Percentiles rank a stretch among this genome's conserved stretches.
phyloP scores from a whole-genome alignment of 2,113 vertebrate species.

The Melanerpes formicivorus region DNA sequence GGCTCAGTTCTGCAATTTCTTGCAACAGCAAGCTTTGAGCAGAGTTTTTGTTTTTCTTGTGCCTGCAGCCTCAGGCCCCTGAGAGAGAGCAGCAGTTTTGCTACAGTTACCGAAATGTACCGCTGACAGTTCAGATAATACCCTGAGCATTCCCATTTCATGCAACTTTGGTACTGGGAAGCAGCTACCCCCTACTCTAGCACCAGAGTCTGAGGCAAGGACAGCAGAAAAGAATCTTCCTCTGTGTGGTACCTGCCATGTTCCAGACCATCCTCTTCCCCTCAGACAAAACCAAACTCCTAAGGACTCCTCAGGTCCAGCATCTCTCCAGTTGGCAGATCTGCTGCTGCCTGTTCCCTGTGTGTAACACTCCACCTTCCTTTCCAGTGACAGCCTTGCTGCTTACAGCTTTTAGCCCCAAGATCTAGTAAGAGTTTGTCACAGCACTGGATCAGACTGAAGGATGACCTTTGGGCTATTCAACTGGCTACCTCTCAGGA shows the following conservation, averaged over 20 bases:
- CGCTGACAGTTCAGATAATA: not conserved
- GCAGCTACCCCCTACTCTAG: not conserved
- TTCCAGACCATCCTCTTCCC: not conserved
- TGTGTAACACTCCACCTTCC: not conserved
- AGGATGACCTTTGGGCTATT: not conserved
- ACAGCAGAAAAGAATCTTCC: not conserved
- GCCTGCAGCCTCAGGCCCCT: not conserved
- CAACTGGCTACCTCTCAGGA: not conserved
- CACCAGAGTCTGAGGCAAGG: conserved; percentile 1
- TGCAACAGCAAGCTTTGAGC: not conserved
- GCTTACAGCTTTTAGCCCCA: not conserved
- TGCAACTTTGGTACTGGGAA: conserved; percentile 31
- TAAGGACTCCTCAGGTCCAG: not conserved
- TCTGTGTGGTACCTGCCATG: not conserved
- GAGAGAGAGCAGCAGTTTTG: conserved; percentile 7
- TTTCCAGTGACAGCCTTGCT: not conserved
- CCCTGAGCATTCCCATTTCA: conserved; percentile 46
- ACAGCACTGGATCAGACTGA: not conserved
- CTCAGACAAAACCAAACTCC: not conserved
- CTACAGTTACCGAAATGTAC: not conserved
- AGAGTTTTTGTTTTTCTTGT: not conserved
- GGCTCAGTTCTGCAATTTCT: not conserved
- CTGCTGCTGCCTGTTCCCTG: not conserved
- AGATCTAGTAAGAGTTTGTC: not conserved
- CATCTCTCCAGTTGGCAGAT: not conserved